A percentile compares a stretch with the other conserved stretches of the same genome.
phyloP scores from a whole-genome alignment of 2,113 vertebrate species.

The Hippocampus barbouri region DNA sequence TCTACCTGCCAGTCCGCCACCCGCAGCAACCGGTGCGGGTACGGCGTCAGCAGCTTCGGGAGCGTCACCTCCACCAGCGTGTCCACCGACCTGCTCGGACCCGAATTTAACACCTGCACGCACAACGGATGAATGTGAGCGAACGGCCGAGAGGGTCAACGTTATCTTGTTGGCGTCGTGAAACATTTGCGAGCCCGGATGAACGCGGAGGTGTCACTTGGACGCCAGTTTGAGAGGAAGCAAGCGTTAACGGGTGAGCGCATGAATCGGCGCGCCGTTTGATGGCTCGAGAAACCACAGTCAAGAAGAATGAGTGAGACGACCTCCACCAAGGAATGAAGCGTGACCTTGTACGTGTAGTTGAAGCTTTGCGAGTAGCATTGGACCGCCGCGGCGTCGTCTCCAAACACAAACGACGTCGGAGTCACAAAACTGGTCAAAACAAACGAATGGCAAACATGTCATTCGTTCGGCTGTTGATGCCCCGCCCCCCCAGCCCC shows the following conservation, averaged over 20 bases:
- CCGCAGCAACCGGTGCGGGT: slow-evolving; percentile 76
- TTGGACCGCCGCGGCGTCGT: slow-evolving; percentile 62
- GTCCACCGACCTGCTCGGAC: slow-evolving; percentile 80
- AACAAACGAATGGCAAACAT: neutral
- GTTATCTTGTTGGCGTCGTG: too few relatives aligned
- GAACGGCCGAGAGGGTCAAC: too few relatives aligned
- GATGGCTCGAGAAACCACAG: too few relatives aligned
- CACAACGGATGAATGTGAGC: neutral
- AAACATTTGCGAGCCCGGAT: neutral
- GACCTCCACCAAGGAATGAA: neutral
- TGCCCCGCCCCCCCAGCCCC: too few relatives aligned
- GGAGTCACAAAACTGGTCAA: slow-evolving; percentile 80
- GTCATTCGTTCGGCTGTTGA: neutral
- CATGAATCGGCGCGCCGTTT: neutral
- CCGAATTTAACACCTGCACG: slow-evolving; percentile 83
- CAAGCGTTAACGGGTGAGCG: neutral
- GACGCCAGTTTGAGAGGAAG: too few relatives aligned
- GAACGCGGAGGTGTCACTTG: neutral
- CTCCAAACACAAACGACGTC: slow-evolving; percentile 81
- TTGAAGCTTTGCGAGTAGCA: slow-evolving; percentile 85
- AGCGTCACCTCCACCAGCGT: slow-evolving; percentile 77
- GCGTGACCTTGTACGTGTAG: slow-evolving; percentile 86
- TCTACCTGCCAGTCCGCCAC: slow-evolving; percentile 81
- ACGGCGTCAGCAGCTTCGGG: slow-evolving; percentile 80
- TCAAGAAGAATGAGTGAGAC: too few relatives aligned